phyloP scores from a whole-genome alignment of 2,113 vertebrate genomes.

The Nibea albiflora region DNA sequence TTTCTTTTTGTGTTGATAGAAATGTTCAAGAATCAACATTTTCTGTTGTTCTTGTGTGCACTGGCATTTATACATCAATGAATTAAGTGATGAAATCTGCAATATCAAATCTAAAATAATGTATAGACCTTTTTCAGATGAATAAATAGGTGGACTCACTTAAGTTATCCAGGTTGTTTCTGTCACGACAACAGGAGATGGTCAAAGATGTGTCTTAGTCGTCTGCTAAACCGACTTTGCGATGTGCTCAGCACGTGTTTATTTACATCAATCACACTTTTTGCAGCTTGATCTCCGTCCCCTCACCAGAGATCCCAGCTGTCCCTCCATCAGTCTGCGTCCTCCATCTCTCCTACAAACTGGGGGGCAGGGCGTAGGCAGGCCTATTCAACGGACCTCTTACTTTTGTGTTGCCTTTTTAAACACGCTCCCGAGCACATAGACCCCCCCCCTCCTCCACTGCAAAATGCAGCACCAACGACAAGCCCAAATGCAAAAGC shows the following conservation, averaged over 20 bases:
- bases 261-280: background rate
- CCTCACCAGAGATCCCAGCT: slow-evolving; percentile 33
- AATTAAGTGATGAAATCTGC: background rate
- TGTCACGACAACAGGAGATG: background rate
- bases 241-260: background rate
- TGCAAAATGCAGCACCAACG: background rate
- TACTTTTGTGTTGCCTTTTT: slow-evolving; percentile 44
- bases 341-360: slow-evolving; percentile 25
- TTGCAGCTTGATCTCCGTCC: background rate
- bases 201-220: background rate
- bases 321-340: slow-evolving; percentile 25
- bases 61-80: background rate
- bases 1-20: background rate
- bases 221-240: background rate
- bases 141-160: background rate
- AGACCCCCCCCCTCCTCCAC: background rate
- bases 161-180: background rate
- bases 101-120: background rate
- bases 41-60: background rate
- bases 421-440: slow-evolving; percentile 23
- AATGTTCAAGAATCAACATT: no score
- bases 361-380: slow-evolving; percentile 33
- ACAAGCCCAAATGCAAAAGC: background rate
- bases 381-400: slow-evolving; percentile 39
- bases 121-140: background rate